Conservation (phyloP, 2,797 vertebrate species). For the Darevskia mixta region DNA sequence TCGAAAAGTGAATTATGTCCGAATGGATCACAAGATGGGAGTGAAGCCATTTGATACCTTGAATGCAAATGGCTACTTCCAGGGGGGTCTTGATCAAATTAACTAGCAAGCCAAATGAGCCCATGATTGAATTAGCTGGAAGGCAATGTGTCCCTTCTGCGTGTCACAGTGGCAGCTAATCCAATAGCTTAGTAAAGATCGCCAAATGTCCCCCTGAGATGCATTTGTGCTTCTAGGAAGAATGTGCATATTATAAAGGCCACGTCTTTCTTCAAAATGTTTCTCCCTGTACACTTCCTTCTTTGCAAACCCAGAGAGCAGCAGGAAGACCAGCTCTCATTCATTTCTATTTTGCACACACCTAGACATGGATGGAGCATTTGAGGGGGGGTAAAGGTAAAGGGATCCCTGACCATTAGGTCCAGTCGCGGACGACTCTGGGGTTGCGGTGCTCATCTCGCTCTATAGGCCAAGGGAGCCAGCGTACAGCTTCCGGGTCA, state of each 20-base stretch:
- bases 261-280: too few relatives aligned
- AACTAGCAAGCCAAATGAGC: constrained; percentile 6
- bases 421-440: too few relatives aligned
- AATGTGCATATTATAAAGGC: neutral
- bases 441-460: too few relatives aligned
- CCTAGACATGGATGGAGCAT: neutral
- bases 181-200: neutral
- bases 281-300: neutral
- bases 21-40: neutral
- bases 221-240: neutral
- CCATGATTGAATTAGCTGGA: constrained; percentile 28
- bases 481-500: too few relatives aligned
- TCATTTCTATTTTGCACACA: neutral
- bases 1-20: neutral
- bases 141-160: constrained; percentile 10
- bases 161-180: constrained; percentile 4
- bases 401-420: too few relatives aligned
- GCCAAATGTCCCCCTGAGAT: neutral
- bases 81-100: constrained; percentile 25
- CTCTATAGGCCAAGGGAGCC: too few relatives aligned
- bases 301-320: neutral
- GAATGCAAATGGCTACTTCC: constrained; percentile 17
- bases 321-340: neutral
- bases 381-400: too few relatives aligned
- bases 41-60: neutral